Evolutionary conservation across 1,140 invertebrate genomes (phyloP).

Genomic region (Drosophila murphyi): DNA sequence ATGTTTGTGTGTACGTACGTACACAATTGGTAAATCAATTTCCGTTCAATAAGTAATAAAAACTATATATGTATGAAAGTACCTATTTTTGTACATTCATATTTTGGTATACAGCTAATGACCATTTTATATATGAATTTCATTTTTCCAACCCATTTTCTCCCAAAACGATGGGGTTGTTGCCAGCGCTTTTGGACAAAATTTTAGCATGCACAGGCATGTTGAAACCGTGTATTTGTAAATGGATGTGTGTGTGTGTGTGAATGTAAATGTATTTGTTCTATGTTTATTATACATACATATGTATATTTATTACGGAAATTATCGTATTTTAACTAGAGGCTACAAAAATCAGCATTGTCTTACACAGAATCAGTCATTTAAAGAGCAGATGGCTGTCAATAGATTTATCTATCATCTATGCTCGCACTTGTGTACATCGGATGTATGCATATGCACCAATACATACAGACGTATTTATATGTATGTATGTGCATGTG

Average conservation of each 20-base stretch:
- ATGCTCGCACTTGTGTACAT: not conserved
- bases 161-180: not conserved
- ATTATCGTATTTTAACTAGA: not conserved
- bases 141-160: not conserved
- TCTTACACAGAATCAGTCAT: not conserved
- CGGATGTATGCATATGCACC: slow-evolving; percentile 2
- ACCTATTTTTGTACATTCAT: not conserved
- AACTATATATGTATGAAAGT: not conserved
- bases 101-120: no score
- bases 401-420: slow-evolving; percentile 1
- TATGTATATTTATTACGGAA: no score
- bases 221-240: not conserved
- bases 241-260: no score
- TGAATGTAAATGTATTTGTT: no score
- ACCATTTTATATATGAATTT: not conserved
- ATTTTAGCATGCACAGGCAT: not conserved
- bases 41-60: slow-evolving; percentile 12
- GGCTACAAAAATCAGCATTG: not conserved
- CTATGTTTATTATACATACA: no score
- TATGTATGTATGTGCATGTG: slow-evolving; percentile 18
- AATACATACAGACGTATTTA: not conserved
- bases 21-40: not conserved
- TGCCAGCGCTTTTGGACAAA: not conserved
- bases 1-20: not conserved
- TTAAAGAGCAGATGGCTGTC: not conserved